Percentiles rank a stretch among this genome's conserved stretches.
Evolutionary conservation across 2,797 vertebrate species (phyloP).

Genomic region (Arnoldichthys spilopterus): DNA sequence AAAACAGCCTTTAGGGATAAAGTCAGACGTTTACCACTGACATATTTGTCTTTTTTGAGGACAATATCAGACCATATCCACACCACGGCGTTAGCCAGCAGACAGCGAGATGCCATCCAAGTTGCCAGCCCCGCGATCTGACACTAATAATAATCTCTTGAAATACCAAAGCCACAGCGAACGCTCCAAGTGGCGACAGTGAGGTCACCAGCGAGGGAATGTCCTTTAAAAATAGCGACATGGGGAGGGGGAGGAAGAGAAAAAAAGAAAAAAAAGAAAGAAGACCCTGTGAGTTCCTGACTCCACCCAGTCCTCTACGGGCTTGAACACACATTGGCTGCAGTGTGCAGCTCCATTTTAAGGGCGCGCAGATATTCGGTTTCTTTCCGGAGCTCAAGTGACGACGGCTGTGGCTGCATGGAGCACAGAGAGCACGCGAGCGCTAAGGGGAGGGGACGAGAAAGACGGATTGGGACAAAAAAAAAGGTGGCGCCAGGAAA

Average conservation of each 20-base stretch:
- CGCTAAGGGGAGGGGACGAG: slow-evolving; percentile 46
- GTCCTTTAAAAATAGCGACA: slow-evolving; percentile 76
- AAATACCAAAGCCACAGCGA: slow-evolving; percentile 68
- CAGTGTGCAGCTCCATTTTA: slow-evolving; percentile 66
- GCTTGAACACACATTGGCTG: slow-evolving; percentile 58
- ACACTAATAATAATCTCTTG: slow-evolving; percentile 62
- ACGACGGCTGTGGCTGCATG: slow-evolving; percentile 68
- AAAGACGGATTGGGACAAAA: slow-evolving; percentile 56
- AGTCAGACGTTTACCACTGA: neutral
- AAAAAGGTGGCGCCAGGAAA: slow-evolving; percentile 77
- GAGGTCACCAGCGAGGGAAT: slow-evolving; percentile 63
- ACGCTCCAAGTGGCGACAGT: slow-evolving; percentile 64
- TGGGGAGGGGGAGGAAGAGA: neutral
- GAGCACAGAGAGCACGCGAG: slow-evolving; percentile 63
- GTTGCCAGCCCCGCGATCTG: slow-evolving; percentile 5
- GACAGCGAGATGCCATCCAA: slow-evolving; percentile 35
- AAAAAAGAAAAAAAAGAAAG: slow-evolving; percentile 35
- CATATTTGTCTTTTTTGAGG: neutral
- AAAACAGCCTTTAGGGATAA: neutral
- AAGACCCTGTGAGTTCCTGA: slow-evolving; percentile 46
- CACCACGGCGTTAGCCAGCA: neutral
- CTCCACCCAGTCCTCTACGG: slow-evolving; percentile 50
- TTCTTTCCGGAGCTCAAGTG: slow-evolving; percentile 65
- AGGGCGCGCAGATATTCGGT: slow-evolving; percentile 63
- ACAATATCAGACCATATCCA: slow-evolving; percentile 12